Evolutionary conservation across 2,113 vertebrate genomes (phyloP), one percentile per base, ranked within the genome.

Genomic region (Fukomys damarensis): DNA sequence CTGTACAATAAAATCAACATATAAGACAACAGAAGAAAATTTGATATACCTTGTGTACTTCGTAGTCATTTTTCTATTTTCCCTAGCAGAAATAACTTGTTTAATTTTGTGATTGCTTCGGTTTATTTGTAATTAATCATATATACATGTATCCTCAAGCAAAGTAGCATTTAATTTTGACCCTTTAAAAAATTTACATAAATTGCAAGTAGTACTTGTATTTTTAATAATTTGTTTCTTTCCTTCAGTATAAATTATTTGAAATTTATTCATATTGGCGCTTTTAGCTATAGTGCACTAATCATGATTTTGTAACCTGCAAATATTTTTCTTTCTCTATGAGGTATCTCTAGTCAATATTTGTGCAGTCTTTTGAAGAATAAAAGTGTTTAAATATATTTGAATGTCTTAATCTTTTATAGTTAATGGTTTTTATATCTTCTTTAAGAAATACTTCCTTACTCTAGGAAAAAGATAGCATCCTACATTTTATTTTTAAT

Each of bases 111-210:
- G 38, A 63, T 52, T 88, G 46, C 7, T 70, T 88, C 10, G 20
- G 92, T 74, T 89, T 70, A 35, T 76, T 81, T 94, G 11, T 89
- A 76, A 68, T 81, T 89, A 80, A 68, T 30, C 26, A 65, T 35
- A 38, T 68, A 74, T 43, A 6, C 24, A 54, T 46, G 3, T 74
- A 26, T n/a, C 9, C 5, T 86, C 68, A 56, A 77, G 7, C 9
- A 86, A 81, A 43, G n/a, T 28, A 5, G 56, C 70, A 9, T 79
- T 77, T 63, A 61, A 32, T 28, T 65, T 90, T 92, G 11, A 35
- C n/a, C 14, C 17, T 11, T 56, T 56, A 56, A 14, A 56, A 8
- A 56, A 16, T 56, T 56, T 14, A 56, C 54, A 56, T 56, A 92
- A 41, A 72, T 49, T n/a, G 3, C 41, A 52, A 76, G 86, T 79